Evolutionary conservation across 2,797 vertebrate species (phyloP).

Genomic region (Thalassophryne amazonica): DNA sequence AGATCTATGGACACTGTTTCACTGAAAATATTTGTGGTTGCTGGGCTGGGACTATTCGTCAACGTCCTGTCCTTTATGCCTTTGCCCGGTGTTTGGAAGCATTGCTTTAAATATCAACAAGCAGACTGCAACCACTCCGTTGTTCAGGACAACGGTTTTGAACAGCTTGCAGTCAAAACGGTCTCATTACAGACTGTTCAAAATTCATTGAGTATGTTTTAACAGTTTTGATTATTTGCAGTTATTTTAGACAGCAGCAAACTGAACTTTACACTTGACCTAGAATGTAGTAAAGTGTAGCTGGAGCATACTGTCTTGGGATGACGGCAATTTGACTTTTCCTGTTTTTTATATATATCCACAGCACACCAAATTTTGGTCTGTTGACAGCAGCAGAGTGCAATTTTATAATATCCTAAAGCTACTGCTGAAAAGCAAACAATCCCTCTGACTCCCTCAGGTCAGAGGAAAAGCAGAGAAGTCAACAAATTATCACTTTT

Average conservation of each 20-base stretch:
- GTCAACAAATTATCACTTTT: not conserved
- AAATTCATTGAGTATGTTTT: not conserved
- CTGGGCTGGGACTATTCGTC: not conserved
- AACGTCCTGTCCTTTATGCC: not conserved
- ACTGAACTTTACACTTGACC: not conserved
- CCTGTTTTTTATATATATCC: not conserved
- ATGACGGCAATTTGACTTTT: not conserved
- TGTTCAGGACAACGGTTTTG: not conserved
- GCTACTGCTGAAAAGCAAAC: constrained; percentile 12
- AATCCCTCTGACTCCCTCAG: not conserved
- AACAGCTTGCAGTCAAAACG: no score
- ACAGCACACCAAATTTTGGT: not conserved
- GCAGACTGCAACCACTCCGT: not conserved
- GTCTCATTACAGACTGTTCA: not conserved
- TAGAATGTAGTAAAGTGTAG: not conserved
- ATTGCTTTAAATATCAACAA: constrained; percentile 28
- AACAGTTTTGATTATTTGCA: constrained; percentile 10
- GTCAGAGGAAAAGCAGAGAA: not conserved
- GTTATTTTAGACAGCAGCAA: constrained; percentile 18
- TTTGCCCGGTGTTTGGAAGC: constrained; percentile 29
- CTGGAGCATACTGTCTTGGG: constrained; percentile 2
- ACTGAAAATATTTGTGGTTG: no score
- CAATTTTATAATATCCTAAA: not conserved
- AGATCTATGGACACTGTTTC: no score
- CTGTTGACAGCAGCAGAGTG: not conserved